phyloP scores from a whole-genome alignment of 2,797 vertebrate species.

The Halcyon smyrnensis region DNA sequence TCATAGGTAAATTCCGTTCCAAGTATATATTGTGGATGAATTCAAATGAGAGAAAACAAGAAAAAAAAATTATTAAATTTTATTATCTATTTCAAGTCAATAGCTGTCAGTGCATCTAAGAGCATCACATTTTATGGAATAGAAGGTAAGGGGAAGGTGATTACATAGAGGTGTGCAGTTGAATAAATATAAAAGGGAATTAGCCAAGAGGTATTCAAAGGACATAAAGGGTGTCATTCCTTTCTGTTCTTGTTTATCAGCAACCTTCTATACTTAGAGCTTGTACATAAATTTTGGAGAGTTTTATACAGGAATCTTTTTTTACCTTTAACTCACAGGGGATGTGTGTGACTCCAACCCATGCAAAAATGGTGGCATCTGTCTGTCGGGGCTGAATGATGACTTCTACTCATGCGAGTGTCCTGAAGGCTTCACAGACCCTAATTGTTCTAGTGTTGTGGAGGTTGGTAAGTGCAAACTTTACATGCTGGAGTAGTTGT shows the following conservation, averaged over 20 bases:
- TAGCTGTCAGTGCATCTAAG: not conserved
- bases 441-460: conserved; percentile 83
- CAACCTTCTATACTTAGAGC: not conserved
- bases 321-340: conserved; percentile 57
- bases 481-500: not conserved
- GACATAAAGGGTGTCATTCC: rapidly evolving
- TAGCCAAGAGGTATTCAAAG: not conserved
- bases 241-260: not conserved
- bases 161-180: not conserved
- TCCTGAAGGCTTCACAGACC: conserved; percentile 80
- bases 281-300: not conserved
- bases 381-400: conserved; percentile 75
- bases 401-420: conserved; percentile 83
- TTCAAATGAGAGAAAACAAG: not conserved
- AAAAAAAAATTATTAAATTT: not conserved
- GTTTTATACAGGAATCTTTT: not conserved
- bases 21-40: not conserved
- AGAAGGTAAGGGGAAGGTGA: not conserved
- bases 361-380: conserved; percentile 81
- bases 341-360: conserved; percentile 79
- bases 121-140: not conserved
- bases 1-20: not conserved
- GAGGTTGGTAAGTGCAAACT: conserved; percentile 86
- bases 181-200: not conserved
- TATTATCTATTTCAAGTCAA: not conserved